These are phyloP conservation scores for Orchesella cincta DNA, from an alignment of 1,140 invertebrate species.

Conservation along the genomic window DNA sequence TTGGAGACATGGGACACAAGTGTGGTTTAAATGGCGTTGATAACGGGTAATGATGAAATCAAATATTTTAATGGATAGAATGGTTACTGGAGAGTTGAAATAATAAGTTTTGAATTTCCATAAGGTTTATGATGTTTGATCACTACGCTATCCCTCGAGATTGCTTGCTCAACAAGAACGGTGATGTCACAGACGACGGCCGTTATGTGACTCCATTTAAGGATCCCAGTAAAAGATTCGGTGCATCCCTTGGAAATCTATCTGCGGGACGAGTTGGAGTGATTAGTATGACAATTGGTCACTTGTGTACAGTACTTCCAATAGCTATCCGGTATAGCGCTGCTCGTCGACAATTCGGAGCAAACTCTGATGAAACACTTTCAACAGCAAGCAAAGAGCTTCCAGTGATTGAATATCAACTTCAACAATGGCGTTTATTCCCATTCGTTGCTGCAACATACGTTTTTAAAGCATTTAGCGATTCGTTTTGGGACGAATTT, in stretches of 20 bases:
- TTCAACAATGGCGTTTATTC: constrained; percentile 64
- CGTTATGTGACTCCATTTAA: constrained; percentile 76
- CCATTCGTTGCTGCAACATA: constrained; percentile 59
- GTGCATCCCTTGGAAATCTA: constrained; percentile 49
- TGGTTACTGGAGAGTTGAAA: constrained; percentile 9
- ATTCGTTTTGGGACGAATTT: neutral
- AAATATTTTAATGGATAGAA: constrained; percentile 4
- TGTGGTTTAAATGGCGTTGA: constrained; percentile 79
- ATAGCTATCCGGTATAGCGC: constrained; percentile 17
- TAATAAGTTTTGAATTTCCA: constrained; percentile 49
- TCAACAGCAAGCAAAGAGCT: constrained; percentile 58
- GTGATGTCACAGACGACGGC: constrained; percentile 82
- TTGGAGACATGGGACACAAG: constrained; percentile 84
- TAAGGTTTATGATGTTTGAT: constrained; percentile 80
- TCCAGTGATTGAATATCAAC: constrained; percentile 63
- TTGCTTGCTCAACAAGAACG: constrained; percentile 80
- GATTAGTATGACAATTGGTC: neutral
- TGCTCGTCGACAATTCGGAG: constrained; percentile 12
- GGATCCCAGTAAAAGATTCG: constrained; percentile 74
- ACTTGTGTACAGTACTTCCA: neutral
- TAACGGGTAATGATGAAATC: constrained; percentile 65
- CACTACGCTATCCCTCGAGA: constrained; percentile 81
- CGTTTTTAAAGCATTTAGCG: neutral
- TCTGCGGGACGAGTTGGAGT: constrained; percentile 20
- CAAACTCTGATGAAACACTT: neutral